Evolutionary conservation across 1,140 invertebrate species (phyloP).

Genomic region (Drosophila bocqueti): DNA sequence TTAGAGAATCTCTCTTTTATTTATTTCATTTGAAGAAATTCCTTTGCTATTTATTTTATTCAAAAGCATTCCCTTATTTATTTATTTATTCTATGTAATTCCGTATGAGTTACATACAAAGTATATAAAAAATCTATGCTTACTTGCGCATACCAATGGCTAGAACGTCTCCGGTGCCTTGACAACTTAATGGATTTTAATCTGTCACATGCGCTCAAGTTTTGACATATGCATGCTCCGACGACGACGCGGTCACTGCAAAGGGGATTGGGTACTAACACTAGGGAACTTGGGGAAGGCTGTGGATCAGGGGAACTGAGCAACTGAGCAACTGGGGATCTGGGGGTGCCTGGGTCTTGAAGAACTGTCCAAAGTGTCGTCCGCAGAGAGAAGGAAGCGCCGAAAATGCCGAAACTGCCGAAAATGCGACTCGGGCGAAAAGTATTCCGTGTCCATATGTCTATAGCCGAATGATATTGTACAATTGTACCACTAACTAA

Average conservation of each 20-base stretch:
- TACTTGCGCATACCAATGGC: neutral
- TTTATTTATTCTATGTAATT: slow-evolving; percentile 72
- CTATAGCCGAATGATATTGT: slow-evolving; percentile 70
- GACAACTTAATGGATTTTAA: slow-evolving; percentile 84
- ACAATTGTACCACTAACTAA: slow-evolving; percentile 74
- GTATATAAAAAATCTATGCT: slow-evolving; percentile 41
- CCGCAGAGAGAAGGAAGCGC: slow-evolving; percentile 28
- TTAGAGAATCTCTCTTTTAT: too few species aligned
- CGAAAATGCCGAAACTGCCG: slow-evolving; percentile 47
- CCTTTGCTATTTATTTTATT: neutral
- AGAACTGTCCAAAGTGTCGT: slow-evolving; percentile 60
- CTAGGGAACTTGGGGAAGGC: neutral
- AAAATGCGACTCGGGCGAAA: slow-evolving; percentile 46
- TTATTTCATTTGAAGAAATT: neutral
- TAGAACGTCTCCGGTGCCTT: slow-evolving; percentile 39
- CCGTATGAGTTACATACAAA: slow-evolving; percentile 34
- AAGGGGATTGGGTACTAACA: slow-evolving; percentile 22
- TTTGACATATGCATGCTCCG: slow-evolving; percentile 65
- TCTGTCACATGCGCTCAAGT: slow-evolving; percentile 81
- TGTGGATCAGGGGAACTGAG: neutral
- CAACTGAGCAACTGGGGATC: neutral
- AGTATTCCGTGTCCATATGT: slow-evolving; percentile 49
- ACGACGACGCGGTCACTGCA: slow-evolving; percentile 55
- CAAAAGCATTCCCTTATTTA: neutral
- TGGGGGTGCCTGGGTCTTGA: slow-evolving; percentile 5